These are phyloP conservation scores for Eidolon helvum DNA, from an alignment of 2,113 vertebrate species.

Conservation along the genomic window DNA sequence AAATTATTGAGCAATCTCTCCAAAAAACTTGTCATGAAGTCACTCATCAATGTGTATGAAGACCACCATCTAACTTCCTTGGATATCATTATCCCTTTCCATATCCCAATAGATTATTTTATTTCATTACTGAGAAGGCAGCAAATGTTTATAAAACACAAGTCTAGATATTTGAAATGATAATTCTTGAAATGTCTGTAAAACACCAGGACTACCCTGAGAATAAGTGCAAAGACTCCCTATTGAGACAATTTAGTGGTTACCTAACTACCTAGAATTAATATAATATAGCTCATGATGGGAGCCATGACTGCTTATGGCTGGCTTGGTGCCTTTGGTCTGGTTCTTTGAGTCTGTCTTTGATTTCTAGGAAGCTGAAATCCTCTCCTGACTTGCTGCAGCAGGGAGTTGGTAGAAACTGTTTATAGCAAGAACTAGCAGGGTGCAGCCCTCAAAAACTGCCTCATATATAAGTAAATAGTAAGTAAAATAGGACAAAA, in stretches of 20 bases:
- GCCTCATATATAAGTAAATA: conserved; percentile 81
- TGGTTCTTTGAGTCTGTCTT: conserved; percentile 67
- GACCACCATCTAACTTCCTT: neutral
- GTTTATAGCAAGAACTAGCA: conserved; percentile 71
- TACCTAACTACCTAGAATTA: neutral
- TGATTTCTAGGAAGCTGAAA: conserved; percentile 57
- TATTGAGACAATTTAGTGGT: neutral
- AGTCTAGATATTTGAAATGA: neutral
- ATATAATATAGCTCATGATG: neutral
- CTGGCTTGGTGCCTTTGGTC: conserved; percentile 33
- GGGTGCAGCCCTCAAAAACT: conserved; percentile 75
- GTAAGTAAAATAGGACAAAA: conserved; percentile 86
- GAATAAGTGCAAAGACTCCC: neutral
- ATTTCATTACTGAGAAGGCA: neutral
- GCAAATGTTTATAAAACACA: neutral
- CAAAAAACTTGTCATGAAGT: neutral
- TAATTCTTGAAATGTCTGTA: neutral
- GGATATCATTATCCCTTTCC: neutral
- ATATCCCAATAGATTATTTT: neutral
- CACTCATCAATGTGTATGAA: neutral
- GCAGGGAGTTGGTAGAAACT: conserved; percentile 58
- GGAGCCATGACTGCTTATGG: neutral
- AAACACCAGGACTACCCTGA: neutral
- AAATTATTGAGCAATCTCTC: neutral
- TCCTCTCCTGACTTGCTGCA: neutral